Conservation (phyloP, 2,888 invertebrate genomes). For the Andrena marginata region DNA sequence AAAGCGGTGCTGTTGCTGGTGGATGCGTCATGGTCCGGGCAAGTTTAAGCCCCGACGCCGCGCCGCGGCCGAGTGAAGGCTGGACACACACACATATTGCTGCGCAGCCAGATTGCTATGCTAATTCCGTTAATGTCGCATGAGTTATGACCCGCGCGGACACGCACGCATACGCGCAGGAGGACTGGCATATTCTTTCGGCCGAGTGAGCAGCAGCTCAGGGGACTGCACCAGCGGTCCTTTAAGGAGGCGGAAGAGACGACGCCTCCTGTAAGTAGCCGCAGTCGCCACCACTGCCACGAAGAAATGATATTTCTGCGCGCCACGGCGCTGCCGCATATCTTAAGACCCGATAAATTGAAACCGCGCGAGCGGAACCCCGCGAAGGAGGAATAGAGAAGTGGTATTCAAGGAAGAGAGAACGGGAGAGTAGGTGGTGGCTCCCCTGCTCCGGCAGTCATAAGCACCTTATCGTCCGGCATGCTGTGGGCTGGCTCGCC, state of each 20-base stretch:
- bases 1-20: slow-evolving; percentile 18
- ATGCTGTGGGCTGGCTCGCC: slow-evolving; percentile 33
- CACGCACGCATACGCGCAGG: slow-evolving; percentile 21
- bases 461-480: slow-evolving; percentile 65
- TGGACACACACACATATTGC: slow-evolving; percentile 39
- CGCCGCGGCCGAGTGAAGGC: slow-evolving; percentile 45
- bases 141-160: slow-evolving; percentile 75
- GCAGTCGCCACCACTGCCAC: slow-evolving; percentile 58
- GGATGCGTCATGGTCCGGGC: slow-evolving; percentile 54
- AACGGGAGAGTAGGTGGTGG: slow-evolving; percentile 12
- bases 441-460: slow-evolving; percentile 44
- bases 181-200: slow-evolving; percentile 59
- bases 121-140: slow-evolving; percentile 81
- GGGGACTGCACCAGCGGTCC: slow-evolving; percentile 56
- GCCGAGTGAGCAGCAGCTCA: slow-evolving; percentile 25
- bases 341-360: slow-evolving; percentile 79
- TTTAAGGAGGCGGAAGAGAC: slow-evolving; percentile 74
- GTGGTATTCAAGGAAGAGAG: slow-evolving; percentile 26
- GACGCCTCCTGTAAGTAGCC: slow-evolving; percentile 60
- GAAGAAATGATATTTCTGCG: slow-evolving; percentile 70
- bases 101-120: slow-evolving; percentile 76
- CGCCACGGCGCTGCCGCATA: slow-evolving; percentile 65
- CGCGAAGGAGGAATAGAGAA: slow-evolving; percentile 28
- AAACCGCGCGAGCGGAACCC: slow-evolving; percentile 67
- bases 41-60: slow-evolving; percentile 42